Conservation (phyloP, 2,113 vertebrate species). For the Picathartes gymnocephalus region DNA sequence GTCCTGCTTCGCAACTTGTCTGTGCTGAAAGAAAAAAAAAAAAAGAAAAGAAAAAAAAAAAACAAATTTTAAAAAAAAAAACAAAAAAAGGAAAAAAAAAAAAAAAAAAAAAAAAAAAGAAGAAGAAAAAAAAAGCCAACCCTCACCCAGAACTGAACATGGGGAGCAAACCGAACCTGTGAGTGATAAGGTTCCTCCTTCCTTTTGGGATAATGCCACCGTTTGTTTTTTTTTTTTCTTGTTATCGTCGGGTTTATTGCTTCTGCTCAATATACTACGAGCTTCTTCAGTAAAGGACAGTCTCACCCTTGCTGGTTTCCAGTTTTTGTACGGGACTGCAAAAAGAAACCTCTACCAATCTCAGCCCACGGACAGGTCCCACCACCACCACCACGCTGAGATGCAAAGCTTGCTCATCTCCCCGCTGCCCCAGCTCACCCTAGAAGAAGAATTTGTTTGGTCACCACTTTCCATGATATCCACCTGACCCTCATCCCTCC, state of each 20-base stretch:
- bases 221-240: conserved; percentile 41
- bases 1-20: conserved; percentile 68
- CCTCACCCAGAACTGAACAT: conserved; percentile 55
- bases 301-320: conserved; percentile 47
- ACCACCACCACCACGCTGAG: background rate
- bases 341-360: background rate
- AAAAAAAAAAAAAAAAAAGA: background rate
- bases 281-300: conserved; percentile 68
- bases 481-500: background rate
- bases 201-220: conserved; percentile 61
- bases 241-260: conserved; percentile 65
- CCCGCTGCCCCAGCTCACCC: background rate
- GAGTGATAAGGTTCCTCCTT: conserved; percentile 63
- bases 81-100: too few relatives aligned
- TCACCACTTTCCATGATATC: background rate
- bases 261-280: conserved; percentile 72
- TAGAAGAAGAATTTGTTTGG: conserved; percentile 27
- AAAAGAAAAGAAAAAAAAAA: background rate
- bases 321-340: conserved; percentile 31
- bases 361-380: background rate
- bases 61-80: background rate
- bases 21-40: conserved; percentile 41
- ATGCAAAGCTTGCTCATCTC: conserved; percentile 28
- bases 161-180: conserved; percentile 66
- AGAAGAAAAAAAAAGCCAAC: background rate